Percentiles rank a stretch among this genome's conserved stretches.
Conservation (phyloP, 1,140 invertebrate species). For the Aleiodes sp. region DNA sequence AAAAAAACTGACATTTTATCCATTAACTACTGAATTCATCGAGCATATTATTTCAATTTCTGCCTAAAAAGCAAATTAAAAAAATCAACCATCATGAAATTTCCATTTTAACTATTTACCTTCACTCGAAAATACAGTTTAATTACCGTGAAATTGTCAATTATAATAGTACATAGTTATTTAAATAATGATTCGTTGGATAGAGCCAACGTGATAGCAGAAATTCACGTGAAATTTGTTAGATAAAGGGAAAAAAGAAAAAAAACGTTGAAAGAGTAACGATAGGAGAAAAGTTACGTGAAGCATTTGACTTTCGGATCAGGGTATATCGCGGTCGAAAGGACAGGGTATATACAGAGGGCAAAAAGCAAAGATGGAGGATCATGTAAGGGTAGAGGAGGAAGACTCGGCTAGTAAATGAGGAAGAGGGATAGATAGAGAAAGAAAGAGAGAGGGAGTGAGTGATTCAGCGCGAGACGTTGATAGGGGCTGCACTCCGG, state of each 20-base stretch:
- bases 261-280: constrained; percentile 12
- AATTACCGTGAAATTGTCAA: no score
- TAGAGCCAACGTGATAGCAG: no score
- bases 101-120: no score
- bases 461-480: constrained; percentile 36
- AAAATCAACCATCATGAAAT: no score
- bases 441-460: constrained; percentile 19
- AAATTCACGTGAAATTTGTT: no score
- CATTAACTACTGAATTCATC: no score
- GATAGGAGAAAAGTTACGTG: constrained; percentile 14
- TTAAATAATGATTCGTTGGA: no score
- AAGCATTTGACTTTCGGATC: constrained; percentile 32
- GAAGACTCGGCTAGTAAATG: neutral
- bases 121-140: no score
- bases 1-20: no score
- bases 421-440: constrained; percentile 20
- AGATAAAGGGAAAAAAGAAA: constrained; percentile 5
- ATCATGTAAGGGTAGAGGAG: neutral
- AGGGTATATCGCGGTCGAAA: constrained; percentile 26
- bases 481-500: constrained; percentile 50
- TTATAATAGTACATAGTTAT: no score
- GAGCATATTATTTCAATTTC: no score
- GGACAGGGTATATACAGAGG: constrained; percentile 17
- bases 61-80: no score
- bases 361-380: neutral